Conservation (phyloP, 2,888 invertebrate species). For the Ferrisia virgata region DNA sequence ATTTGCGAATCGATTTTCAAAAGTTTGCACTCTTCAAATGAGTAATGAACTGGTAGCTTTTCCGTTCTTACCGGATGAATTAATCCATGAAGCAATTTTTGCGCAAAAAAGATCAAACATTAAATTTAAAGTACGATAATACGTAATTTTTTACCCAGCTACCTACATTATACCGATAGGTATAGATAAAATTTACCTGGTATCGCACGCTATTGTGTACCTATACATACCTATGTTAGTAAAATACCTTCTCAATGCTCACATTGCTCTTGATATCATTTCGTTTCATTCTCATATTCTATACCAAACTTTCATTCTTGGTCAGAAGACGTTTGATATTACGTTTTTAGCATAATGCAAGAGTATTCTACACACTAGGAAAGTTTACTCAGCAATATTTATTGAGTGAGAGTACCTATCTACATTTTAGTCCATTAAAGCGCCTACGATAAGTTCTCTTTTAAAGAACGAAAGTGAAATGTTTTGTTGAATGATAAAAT, state of each 20-base stretch:
- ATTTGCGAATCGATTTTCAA: no score
- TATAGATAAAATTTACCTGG: no score
- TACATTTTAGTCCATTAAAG: background rate
- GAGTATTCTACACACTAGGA: background rate
- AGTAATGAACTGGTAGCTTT: no score
- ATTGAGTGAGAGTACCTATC: background rate
- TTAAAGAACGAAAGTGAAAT: background rate
- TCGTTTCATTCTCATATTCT: background rate
- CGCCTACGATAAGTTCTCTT: background rate
- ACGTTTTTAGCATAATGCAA: background rate
- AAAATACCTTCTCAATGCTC: background rate
- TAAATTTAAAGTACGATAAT: no score
- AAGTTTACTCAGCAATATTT: background rate
- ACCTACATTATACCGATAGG: no score
- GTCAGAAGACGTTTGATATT: background rate
- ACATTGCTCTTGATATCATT: background rate
- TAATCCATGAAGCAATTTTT: no score
- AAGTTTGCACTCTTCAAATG: no score
- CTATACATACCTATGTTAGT: no score
- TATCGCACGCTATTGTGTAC: no score
- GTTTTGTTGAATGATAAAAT: background rate
- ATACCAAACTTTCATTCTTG: background rate
- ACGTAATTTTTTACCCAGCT: no score
- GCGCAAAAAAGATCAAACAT: no score
- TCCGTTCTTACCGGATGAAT: no score